Percentiles rank a stretch among this genome's conserved stretches.
phyloP scores from a whole-genome alignment of 2,888 invertebrate species.

The Leucophora obtusa region DNA sequence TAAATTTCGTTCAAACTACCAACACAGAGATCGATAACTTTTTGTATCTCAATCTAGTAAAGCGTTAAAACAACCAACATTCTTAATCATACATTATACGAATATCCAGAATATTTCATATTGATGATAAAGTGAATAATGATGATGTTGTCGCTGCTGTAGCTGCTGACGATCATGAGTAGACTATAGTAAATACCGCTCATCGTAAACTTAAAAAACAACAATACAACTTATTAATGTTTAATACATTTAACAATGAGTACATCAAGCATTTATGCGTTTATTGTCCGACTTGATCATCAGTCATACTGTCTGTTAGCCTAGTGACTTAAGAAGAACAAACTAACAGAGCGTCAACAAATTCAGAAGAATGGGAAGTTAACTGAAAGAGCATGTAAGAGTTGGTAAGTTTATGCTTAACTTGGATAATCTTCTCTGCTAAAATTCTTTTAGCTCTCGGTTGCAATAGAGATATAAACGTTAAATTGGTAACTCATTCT shows the following conservation, averaged over 20 bases:
- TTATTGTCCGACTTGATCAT: constrained; percentile 34
- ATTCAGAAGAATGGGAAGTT: neutral
- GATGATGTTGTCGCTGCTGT: constrained; percentile 6
- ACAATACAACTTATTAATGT: constrained; percentile 30
- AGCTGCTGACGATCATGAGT: constrained; percentile 27
- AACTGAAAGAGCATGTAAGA: neutral
- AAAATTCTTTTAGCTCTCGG: constrained; percentile 39
- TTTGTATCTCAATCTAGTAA: no score
- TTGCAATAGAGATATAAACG: constrained; percentile 72
- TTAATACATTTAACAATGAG: constrained; percentile 25
- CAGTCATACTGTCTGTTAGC: constrained; percentile 50
- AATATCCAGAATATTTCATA: neutral
- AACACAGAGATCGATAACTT: no score
- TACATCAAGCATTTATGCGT: constrained; percentile 15
- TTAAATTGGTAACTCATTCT: constrained; percentile 73
- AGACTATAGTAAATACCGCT: neutral
- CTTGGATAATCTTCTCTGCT: neutral
- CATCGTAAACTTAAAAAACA: constrained; percentile 7
- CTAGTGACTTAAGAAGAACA: constrained; percentile 13
- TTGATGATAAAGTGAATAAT: constrained; percentile 48
- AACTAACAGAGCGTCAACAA: constrained; percentile 4
- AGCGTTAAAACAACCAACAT: no score
- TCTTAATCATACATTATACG: no score
- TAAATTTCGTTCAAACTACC: no score
- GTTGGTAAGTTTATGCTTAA: neutral